These are phyloP conservation scores for Manis javanica DNA, from an alignment of 2,797 vertebrate species.

Conservation along the genomic window DNA sequence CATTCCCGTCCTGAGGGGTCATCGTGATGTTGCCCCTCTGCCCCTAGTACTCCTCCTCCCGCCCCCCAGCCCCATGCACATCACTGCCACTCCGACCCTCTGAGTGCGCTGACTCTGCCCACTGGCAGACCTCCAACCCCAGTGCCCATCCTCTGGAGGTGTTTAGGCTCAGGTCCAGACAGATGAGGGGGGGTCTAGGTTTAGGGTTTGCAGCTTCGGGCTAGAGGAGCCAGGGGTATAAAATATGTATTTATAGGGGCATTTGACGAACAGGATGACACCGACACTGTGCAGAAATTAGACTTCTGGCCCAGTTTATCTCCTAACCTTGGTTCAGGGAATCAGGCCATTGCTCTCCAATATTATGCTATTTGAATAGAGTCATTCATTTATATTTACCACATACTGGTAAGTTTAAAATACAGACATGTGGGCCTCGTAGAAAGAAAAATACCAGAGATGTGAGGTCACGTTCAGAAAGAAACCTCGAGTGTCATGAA, in stretches of 20 bases:
- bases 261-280: background rate
- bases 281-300: rapidly evolving
- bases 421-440: background rate
- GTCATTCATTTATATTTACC: background rate
- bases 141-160: rapidly evolving
- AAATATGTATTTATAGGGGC: background rate
- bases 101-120: rapidly evolving
- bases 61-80: rapidly evolving
- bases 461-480: background rate
- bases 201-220: background rate
- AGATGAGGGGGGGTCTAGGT: rapidly evolving
- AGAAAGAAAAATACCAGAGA: background rate
- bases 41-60: rapidly evolving
- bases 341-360: background rate
- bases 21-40: rapidly evolving
- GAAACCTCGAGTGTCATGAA: background rate
- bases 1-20: rapidly evolving
- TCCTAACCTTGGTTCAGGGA: background rate
- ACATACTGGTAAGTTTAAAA: background rate
- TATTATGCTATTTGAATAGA: too few relatives aligned
- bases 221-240: rapidly evolving
- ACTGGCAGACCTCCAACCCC: rapidly evolving
- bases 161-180: background rate
- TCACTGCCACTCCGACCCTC: rapidly evolving
- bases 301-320: rapidly evolving